Conservation (phyloP, 2,113 vertebrate species). For the Microcebus griseorufus region DNA sequence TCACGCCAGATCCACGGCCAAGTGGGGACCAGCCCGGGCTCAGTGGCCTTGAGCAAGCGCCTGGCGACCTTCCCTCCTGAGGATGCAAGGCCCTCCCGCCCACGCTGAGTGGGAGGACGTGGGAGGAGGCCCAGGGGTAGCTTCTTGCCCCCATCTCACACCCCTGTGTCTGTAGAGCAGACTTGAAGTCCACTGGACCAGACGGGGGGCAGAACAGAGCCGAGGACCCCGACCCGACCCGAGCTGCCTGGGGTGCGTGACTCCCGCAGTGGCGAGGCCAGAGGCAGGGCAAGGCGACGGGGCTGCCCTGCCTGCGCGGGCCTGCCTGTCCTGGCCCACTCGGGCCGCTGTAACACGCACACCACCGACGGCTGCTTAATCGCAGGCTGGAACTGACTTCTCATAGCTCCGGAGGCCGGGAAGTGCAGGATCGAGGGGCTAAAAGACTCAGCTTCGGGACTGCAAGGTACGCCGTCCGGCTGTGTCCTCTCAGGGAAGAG, state of each 20-base stretch:
- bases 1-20: rapidly evolving
- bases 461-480: rapidly evolving
- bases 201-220: background rate
- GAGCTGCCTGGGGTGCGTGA: rapidly evolving
- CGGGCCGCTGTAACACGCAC: background rate
- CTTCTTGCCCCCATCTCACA: no score
- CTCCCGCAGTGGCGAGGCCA: no score
- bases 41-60: background rate
- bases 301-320: rapidly evolving
- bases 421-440: background rate
- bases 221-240: rapidly evolving
- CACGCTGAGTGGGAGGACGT: background rate
- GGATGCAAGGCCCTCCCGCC: background rate
- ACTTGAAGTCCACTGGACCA: background rate
- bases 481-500: background rate
- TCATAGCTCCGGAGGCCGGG: background rate
- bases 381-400: no score
- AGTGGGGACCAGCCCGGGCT: background rate
- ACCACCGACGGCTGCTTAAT: background rate
- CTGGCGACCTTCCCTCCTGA: rapidly evolving
- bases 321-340: no score
- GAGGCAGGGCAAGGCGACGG: background rate
- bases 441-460: rapidly evolving
- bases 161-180: no score
- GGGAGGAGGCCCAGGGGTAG: background rate